Evolutionary conservation across 2,888 invertebrate genomes (phyloP).

Genomic region (Pseudoips prasinana): DNA sequence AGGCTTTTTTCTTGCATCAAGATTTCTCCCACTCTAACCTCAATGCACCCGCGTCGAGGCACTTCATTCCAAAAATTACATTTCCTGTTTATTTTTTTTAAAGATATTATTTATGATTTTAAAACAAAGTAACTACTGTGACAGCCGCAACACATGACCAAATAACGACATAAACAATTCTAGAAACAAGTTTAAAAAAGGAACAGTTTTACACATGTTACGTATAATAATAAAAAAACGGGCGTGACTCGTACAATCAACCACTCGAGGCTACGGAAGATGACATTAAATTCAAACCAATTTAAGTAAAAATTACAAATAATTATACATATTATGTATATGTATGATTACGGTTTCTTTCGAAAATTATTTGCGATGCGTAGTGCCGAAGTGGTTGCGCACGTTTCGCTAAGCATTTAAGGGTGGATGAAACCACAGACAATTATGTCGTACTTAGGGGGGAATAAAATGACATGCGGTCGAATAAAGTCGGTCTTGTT

Average conservation of each 20-base stretch:
- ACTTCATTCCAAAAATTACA: too few species aligned
- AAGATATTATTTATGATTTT: too few species aligned
- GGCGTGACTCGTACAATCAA: constrained; percentile 25
- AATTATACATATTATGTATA: constrained; percentile 52
- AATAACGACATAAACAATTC: too few species aligned
- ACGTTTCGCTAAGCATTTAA: constrained; percentile 58
- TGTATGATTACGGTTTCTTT: constrained; percentile 48
- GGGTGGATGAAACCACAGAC: constrained; percentile 58
- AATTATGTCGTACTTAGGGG: constrained; percentile 53
- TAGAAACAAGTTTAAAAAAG: too few species aligned
- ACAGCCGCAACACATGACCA: too few species aligned
- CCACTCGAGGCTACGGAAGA: constrained; percentile 49
- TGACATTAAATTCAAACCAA: constrained; percentile 48
- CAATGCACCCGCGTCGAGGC: too few species aligned
- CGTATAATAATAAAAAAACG: constrained; percentile 12
- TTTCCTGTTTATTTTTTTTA: too few species aligned
- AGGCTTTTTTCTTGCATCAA: too few species aligned
- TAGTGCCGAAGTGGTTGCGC: constrained; percentile 40
- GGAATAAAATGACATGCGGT: constrained; percentile 55
- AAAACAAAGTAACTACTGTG: too few species aligned
- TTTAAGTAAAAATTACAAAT: constrained; percentile 48
- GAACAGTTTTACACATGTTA: constrained; percentile 6
- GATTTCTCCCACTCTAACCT: too few species aligned
- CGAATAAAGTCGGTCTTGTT: constrained; percentile 43
- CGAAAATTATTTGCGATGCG: constrained; percentile 51